These are phyloP conservation scores for Limnodromus scolopaceus DNA, from an alignment of 2,797 vertebrate genomes.

Conservation along the genomic window DNA sequence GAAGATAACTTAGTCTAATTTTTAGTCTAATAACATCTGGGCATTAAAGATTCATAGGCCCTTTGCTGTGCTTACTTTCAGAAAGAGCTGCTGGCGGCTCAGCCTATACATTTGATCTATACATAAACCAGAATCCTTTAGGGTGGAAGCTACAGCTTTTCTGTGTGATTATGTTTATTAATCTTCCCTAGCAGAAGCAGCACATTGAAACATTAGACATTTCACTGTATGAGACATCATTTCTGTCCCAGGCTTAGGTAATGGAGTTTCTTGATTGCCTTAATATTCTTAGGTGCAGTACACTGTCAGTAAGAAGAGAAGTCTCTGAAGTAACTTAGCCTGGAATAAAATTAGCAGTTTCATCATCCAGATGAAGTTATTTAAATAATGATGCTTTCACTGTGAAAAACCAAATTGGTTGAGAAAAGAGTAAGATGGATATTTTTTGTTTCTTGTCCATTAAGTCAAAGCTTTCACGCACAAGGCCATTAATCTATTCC, in stretches of 20 bases:
- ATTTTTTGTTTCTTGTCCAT: background rate
- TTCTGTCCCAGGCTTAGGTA: background rate
- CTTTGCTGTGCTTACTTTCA: background rate
- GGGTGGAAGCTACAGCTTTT: background rate
- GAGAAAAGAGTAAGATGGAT: slow-evolving; percentile 46
- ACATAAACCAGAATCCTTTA: background rate
- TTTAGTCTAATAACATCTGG: background rate
- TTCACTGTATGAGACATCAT: background rate
- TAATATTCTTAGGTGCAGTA: background rate
- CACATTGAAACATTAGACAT: background rate
- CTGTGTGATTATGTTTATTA: background rate
- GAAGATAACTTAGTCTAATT: background rate
- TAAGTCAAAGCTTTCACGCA: background rate
- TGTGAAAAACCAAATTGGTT: slow-evolving; percentile 2
- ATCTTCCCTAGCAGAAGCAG: background rate
- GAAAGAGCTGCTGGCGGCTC: background rate
- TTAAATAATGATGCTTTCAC: slow-evolving; percentile 44
- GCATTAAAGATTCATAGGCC: background rate
- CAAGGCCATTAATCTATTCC: background rate
- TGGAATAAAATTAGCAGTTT: slow-evolving; percentile 25
- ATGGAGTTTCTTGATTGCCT: slow-evolving; percentile 21
- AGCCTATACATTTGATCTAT: slow-evolving; percentile 1
- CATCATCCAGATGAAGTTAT: slow-evolving; percentile 20
- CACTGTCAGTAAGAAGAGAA: background rate
- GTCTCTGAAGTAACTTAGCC: background rate